These are phyloP conservation scores for Gila orcuttii DNA, from an alignment of 2,113 vertebrate species.

Conservation along the genomic window DNA sequence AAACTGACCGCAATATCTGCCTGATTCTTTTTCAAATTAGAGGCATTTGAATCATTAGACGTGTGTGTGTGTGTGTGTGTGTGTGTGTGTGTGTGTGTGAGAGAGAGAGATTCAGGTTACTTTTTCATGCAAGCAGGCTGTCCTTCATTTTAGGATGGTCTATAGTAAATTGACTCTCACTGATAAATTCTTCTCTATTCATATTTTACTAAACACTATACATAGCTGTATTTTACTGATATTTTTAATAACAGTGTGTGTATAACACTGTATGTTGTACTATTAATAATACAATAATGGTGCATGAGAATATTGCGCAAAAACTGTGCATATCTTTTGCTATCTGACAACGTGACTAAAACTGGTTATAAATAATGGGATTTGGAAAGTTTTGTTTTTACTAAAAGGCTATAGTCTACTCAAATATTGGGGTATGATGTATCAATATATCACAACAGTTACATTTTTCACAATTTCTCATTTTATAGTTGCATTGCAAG, in stretches of 20 bases:
- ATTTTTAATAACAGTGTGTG: background rate
- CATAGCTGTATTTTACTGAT: background rate
- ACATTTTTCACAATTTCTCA: background rate
- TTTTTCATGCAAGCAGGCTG: constrained; percentile 5
- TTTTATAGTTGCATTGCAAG: background rate
- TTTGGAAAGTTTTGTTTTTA: background rate
- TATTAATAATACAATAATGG: background rate
- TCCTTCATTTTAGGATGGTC: background rate
- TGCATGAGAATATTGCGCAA: background rate
- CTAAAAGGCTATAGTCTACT: background rate
- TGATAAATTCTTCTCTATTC: constrained; percentile 7
- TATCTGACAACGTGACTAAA: background rate
- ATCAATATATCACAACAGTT: background rate
- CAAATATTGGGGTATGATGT: background rate
- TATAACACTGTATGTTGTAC: background rate
- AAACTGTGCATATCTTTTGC: background rate
- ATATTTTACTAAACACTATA: background rate
- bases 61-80: background rate
- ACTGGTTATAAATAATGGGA: background rate
- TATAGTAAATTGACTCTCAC: background rate
- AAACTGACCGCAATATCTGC: background rate
- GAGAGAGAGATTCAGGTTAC: background rate
- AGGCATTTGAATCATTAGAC: background rate
- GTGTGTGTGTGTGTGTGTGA: background rate
- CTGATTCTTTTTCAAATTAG: background rate